Evolutionary conservation across 30 jellyfish, hydroid and myxozoan genomes (phyloP), one percentile per base, ranked within the genome.

Genomic region (Turritopsis dohrnii): DNA sequence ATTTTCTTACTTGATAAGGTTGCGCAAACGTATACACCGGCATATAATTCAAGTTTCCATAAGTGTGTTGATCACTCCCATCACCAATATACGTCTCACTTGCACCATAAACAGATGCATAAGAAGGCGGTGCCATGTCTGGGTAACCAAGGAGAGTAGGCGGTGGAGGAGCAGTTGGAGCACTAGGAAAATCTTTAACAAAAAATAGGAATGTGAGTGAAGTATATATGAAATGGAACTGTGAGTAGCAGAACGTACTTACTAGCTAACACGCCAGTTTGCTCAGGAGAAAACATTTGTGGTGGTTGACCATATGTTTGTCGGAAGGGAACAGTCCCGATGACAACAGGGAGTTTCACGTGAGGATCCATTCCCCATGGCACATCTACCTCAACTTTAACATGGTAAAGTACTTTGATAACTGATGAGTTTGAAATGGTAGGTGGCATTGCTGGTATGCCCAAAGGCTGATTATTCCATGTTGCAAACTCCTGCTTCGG

Each of bases 361-460:
- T 52, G 71, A n/a, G 76, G 82, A 60, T 84, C 91, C 23, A 74
- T 27, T 8, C 91, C 87, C 81, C 91, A 84, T 19, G 91, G 87
- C 29, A 72, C 91, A 74, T 84, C 91, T 1, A 84, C 87, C 75
- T 84, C 82, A 21, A 84, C 81, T 8, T 21, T 54, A 13, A 84
- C 80, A 54, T 84, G 52, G 53, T 84, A 84, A 31, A 30, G 52
- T 8, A 84, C 75, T 5, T 53, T 74, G 87, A 84, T 74, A 52
- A 84, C 87, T 17, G 52, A 24, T 1, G 88, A 84, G 52, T 52
- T 84, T 24, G 71, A 25, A 28, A 84, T 84, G 28, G 88, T 21
- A 9, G 91, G 91, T 19, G 88, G 74, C 16, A 71, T 53, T n/a
- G 89, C 89, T n/a, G 91, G 91, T 22, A 84, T 72, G 71, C 77